A percentile compares a stretch with the other conserved stretches of the same genome.
Evolutionary conservation across 2,797 vertebrate species (phyloP).

Genomic region (Huso huso): DNA sequence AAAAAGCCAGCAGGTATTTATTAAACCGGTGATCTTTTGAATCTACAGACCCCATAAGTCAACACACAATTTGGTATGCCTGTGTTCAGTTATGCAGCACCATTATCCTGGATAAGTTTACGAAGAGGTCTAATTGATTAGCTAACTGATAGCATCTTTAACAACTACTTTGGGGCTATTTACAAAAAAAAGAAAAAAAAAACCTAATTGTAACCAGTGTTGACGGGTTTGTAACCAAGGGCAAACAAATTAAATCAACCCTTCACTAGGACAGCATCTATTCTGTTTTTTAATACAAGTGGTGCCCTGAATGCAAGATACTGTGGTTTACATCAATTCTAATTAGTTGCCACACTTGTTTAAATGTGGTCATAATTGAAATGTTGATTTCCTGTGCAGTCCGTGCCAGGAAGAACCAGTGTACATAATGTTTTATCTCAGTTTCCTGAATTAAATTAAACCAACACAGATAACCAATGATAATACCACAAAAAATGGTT

Average conservation of each 20-base stretch:
- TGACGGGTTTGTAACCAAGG: too few relatives aligned
- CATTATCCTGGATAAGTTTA: too few relatives aligned
- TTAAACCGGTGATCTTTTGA: too few relatives aligned
- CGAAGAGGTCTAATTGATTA: too few relatives aligned
- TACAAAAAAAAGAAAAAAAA: neutral
- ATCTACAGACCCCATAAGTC: too few relatives aligned
- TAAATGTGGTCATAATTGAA: neutral
- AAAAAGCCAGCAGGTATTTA: too few relatives aligned
- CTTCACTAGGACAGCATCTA: neutral
- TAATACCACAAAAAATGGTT: neutral
- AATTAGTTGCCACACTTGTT: neutral
- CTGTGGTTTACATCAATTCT: neutral
- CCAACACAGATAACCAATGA: neutral
- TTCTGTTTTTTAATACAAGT: neutral
- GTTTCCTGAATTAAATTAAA: neutral
- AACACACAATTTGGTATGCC: too few relatives aligned
- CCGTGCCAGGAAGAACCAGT: neutral
- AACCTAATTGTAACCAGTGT: too few relatives aligned
- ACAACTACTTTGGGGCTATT: neutral
- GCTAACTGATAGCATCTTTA: constrained; percentile 1
- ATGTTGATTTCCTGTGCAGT: neutral
- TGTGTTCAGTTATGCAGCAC: too few relatives aligned
- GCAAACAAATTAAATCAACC: too few relatives aligned
- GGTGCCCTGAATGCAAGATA: neutral
- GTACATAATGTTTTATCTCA: neutral